Evolutionary conservation across 2,113 vertebrate species (phyloP).

Genomic region (Zingel zingel): DNA sequence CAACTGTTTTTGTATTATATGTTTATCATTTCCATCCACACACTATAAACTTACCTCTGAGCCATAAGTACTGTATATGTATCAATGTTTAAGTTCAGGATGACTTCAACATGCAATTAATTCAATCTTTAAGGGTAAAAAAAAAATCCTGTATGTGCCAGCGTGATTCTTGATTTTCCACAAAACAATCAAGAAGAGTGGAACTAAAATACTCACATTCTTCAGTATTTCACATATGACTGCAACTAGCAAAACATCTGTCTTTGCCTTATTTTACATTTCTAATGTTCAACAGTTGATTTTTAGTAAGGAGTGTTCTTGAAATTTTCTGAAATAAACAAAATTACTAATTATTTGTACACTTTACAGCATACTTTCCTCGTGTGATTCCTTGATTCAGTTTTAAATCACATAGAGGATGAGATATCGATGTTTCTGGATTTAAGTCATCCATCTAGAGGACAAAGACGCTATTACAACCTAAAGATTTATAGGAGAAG

Average conservation of each 20-base stretch:
- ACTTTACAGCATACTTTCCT: background rate
- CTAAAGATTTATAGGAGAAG: background rate
- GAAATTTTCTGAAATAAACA: conserved; percentile 50
- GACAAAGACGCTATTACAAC: conserved; percentile 11
- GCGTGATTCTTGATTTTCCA: background rate
- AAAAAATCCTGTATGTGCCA: background rate
- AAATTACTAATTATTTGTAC: conserved; percentile 24
- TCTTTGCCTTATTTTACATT: conserved; percentile 19
- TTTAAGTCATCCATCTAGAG: conserved; percentile 23
- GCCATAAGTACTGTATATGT: conserved; percentile 53
- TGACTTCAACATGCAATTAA: background rate
- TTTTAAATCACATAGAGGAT: background rate
- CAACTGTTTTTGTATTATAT: conserved; percentile 20
- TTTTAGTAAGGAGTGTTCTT: background rate
- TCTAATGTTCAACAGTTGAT: background rate
- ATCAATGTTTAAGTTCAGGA: conserved; percentile 18
- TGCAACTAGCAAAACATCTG: conserved; percentile 19
- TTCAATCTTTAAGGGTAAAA: background rate
- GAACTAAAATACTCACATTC: background rate
- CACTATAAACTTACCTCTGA: conserved; percentile 56
- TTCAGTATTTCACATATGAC: conserved; percentile 23
- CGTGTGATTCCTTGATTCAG: background rate
- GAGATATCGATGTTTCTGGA: background rate
- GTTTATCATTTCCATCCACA: conserved; percentile 22
- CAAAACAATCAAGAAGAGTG: background rate